A percentile compares a stretch with the other conserved stretches of the same genome.
Evolutionary conservation across 2,113 vertebrate species (phyloP).

Genomic region (Anarhynchus alexandrinus): DNA sequence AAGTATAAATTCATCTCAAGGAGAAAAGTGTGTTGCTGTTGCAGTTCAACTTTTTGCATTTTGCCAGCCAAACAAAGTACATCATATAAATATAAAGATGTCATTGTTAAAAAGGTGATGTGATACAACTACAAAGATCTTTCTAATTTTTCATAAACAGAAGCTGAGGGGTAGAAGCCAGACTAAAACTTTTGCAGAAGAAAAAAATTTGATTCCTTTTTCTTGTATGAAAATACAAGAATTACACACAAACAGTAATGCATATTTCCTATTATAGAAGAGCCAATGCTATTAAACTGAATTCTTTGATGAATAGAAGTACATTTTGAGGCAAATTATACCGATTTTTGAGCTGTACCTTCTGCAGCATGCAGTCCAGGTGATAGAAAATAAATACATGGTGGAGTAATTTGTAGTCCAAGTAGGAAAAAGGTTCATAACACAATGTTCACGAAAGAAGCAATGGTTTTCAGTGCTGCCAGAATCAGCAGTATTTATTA

Average conservation of each 20-base stretch:
- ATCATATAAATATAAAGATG: neutral
- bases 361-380: neutral
- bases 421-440: neutral
- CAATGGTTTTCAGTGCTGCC: neutral
- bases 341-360: neutral
- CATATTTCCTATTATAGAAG: neutral
- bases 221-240: neutral
- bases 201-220: neutral
- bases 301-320: accelerated
- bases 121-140: neutral
- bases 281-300: neutral
- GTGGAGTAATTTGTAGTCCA: neutral
- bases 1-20: neutral
- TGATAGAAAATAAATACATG: neutral
- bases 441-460: neutral
- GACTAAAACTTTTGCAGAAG: neutral
- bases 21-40: neutral
- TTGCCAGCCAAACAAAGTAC: neutral
- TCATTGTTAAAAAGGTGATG: neutral
- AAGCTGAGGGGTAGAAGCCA: neutral
- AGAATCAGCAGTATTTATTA: neutral
- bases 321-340: neutral
- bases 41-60: neutral
- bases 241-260: neutral
- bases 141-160: neutral